A percentile compares a stretch with the other conserved stretches of the same genome.
Conservation (phyloP, 2,888 invertebrate species). For the Aleiodes leptofemur region DNA sequence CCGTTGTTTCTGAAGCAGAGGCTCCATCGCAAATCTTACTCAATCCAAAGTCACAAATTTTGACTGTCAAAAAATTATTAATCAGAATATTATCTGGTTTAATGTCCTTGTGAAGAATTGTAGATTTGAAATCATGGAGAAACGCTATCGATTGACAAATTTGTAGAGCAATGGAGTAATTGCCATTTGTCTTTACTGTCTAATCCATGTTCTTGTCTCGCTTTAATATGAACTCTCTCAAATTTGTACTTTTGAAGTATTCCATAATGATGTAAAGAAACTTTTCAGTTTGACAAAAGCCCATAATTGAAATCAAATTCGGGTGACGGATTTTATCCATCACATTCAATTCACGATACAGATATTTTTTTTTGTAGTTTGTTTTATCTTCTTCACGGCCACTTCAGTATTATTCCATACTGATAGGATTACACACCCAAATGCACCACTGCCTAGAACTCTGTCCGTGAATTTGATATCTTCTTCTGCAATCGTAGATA, state of each 20-base stretch:
- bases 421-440: not conserved
- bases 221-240: not conserved
- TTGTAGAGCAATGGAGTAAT: not conserved
- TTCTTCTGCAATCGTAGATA: not conserved
- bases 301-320: not conserved
- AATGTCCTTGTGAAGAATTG: not conserved
- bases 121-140: not conserved
- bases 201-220: not conserved
- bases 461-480: not conserved
- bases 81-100: slow-evolving; percentile 4
- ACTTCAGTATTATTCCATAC: slow-evolving; percentile 2
- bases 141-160: not conserved
- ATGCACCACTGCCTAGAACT: not conserved
- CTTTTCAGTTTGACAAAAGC: not conserved
- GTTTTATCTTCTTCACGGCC: not conserved
- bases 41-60: not conserved
- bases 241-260: not conserved
- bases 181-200: not conserved
- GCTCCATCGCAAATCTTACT: not conserved
- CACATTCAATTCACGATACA: not conserved
- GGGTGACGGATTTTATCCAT: slow-evolving; percentile 8
- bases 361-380: not conserved
- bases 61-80: not conserved
- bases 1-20: not conserved
- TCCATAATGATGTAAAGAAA: not conserved